Evolutionary conservation across 1,140 invertebrate species (phyloP), one percentile per base, ranked within the genome.

Genomic region (Adelges cooleyi): DNA sequence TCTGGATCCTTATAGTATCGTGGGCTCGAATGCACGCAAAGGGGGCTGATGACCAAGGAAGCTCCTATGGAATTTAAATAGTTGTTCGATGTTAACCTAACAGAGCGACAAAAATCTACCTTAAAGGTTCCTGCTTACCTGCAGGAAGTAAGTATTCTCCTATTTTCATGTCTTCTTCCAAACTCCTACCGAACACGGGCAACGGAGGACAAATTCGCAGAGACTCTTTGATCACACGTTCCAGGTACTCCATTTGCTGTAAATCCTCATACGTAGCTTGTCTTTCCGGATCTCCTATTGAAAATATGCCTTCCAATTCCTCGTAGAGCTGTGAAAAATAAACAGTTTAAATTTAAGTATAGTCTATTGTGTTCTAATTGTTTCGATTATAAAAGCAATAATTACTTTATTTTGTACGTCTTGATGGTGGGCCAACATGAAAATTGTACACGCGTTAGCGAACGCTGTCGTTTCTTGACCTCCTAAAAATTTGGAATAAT

Each of bases 181-280:
- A 66, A 20, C 67, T 62, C 54, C 83, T 71, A 1, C 72, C 76
- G 59, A 83, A 78, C 2, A 78, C 69, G 2, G 80, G 81, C 0
- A 84, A 82, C 18, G 80, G 78, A 2, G 83, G 82, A 70, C 76
- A 83, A 3, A 85, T 66, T 50, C 83, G 69, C 6, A 84, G 68
- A 1, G 79, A 72, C 73, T 85, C 83, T 72, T 84, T 84, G 33
- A 86, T 78, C 59, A 79, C 80, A 65, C 78, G 76, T 68, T 86
- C 84, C 23, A 85, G 67, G 69, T 84, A 85, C 67, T 78, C 79
- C 68, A 83, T 69, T 54, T 80, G 70, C 27, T 73, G 73, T 9
- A 83, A 65, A 68, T 81, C 79, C 2, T 78, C 75, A 62, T 73
- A 74, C 15, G 76, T 77, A 1, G 74, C 70, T 22, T 71, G 23